Percentiles rank a stretch among this genome's conserved stretches.
Conservation (phyloP, 2,888 invertebrate species). For the Alloplasta piceator region DNA sequence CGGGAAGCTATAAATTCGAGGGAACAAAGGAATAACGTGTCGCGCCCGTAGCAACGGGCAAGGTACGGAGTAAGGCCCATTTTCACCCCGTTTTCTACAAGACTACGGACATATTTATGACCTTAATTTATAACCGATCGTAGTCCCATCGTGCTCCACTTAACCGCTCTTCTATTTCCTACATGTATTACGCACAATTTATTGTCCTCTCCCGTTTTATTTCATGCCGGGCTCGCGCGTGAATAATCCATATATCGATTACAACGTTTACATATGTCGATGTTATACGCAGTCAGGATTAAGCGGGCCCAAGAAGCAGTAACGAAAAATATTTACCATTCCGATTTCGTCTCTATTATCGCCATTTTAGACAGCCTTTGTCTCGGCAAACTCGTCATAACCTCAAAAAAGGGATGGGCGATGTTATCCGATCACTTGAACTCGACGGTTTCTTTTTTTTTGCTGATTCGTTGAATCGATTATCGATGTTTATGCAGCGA, state of each 20-base stretch:
- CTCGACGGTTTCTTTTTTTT: too few relatives aligned
- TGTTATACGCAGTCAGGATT: too few relatives aligned
- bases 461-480: too few relatives aligned
- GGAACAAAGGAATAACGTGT: constrained; percentile 61
- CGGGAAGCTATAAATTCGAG: constrained; percentile 61
- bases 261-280: too few relatives aligned
- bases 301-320: too few relatives aligned
- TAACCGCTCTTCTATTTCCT: constrained; percentile 47
- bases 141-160: constrained; percentile 62
- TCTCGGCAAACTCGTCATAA: too few relatives aligned
- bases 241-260: neutral
- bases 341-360: too few relatives aligned
- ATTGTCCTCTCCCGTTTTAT: constrained; percentile 30
- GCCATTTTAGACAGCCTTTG: too few relatives aligned
- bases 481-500: too few relatives aligned
- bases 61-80: constrained; percentile 73
- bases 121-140: constrained; percentile 78
- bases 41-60: constrained; percentile 53
- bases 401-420: too few relatives aligned
- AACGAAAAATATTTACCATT: too few relatives aligned
- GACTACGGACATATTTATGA: constrained; percentile 82
- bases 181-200: constrained; percentile 55
- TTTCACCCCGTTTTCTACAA: constrained; percentile 82
- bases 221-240: constrained; percentile 2
- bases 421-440: too few relatives aligned